Base-by-base conservation (phyloP, 2,113 vertebrate genomes). In the Nerophis lumbriciformis region DNA sequence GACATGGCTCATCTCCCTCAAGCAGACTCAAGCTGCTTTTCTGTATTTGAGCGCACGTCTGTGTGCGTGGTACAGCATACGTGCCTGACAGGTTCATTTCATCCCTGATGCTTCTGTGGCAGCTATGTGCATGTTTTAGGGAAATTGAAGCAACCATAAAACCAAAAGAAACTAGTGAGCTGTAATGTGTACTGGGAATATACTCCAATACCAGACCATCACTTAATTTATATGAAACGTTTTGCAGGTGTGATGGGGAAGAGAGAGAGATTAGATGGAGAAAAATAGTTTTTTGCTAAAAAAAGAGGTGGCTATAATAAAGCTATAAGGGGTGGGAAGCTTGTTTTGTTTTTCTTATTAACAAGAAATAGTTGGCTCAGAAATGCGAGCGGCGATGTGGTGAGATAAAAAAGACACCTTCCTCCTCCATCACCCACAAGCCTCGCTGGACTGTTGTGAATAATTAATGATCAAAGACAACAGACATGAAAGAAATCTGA, bases 391-490 rank as follows among this genome's bases (percentile, higher is more conserved):
- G 21, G 61, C 50, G 61, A 39, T 48, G 61, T 53, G 39, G 51
- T 56, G 42, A 19, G 16, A 16, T 8, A 55, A 39, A 75, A 65
- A 68, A 51, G 19, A 57, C 48, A 28, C 56, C 59, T 68, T 55
- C 39, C 71, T 72, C 48, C 37, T 67, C 54, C 14, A n/a, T 21
- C 50, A 15, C 63, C 65, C 62, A 59, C 61, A 47, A 67, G 61
- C 73, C 64, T 80, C 49, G 72, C 14, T 72, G 61, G 65, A 56
- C 37, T 56, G 45, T 64, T 53, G 63, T 87, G 39, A 83, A 87
- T 87, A 83, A 87, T 82, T 85, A 66, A 87, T 82, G 51, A 57
- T 60, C 3, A 56, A 58, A 63, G 55, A 60, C 61, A 66, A 45
- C 68, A 16, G 65, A 67, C 42, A 65, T 53, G 56, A 47, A 39